These are phyloP conservation scores for Meleagris gallopavo DNA, from an alignment of 2,113 vertebrate species.

Conservation along the genomic window DNA sequence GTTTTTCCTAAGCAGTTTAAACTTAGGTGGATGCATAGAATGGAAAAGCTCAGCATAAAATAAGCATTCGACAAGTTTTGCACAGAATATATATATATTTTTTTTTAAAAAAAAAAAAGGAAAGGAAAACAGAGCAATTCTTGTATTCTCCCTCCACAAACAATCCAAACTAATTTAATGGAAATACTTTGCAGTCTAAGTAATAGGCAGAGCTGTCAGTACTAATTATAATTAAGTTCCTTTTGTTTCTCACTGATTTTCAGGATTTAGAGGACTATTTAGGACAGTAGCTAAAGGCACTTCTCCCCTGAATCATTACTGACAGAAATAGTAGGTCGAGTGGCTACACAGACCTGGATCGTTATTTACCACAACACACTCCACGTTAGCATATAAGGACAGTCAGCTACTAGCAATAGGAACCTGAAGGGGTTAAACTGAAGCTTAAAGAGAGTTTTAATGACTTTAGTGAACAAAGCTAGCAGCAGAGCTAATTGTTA, in stretches of 20 bases:
- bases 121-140: background rate
- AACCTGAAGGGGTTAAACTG: background rate
- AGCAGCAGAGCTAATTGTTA: background rate
- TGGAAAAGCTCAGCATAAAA: background rate
- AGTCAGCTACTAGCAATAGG: background rate
- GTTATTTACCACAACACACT: background rate
- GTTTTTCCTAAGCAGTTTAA: background rate
- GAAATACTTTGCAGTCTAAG: conserved; percentile 21
- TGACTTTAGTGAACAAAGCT: background rate
- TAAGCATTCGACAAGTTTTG: background rate
- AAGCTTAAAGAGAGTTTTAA: background rate
- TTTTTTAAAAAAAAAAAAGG: background rate
- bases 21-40: background rate
- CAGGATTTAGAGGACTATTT: conserved; percentile 21
- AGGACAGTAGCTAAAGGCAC: background rate
- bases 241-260: conserved; percentile 41
- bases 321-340: background rate
- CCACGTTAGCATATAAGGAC: background rate
- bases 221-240: conserved; percentile 30
- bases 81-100: background rate
- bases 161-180: background rate
- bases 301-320: conserved; percentile 33
- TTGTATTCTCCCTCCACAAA: background rate
- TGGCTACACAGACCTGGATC: background rate
- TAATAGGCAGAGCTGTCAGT: conserved; percentile 13